Evolutionary conservation across 2,113 vertebrate species (phyloP), one percentile per base, ranked within the genome.

Genomic region (Rhegmatorhina hoffmannsi): DNA sequence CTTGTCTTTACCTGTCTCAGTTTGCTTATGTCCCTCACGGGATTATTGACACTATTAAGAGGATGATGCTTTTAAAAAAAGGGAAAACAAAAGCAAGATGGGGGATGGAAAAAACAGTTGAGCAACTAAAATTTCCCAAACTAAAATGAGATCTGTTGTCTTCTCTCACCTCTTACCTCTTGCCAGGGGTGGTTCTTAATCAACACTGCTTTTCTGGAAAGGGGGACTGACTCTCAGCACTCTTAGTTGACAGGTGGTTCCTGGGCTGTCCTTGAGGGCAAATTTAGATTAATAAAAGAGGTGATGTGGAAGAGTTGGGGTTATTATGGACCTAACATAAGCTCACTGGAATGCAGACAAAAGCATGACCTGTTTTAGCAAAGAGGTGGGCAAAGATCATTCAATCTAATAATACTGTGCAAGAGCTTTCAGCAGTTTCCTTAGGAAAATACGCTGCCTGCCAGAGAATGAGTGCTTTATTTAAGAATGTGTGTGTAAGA

Each of bases 271-370:
- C 86, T 95, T 63, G 76, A 81, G 70, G 91, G 83, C 73, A 91
- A 43, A 84, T 76, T 89, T 64, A 82, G 82, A 47, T 95, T 93
- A 90, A 82, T 93, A 73, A 94, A 96, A 40, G 90, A 93, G 91
- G 80, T 95, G 93, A 79, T 75, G 84, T 91, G 82, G 81, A 94
- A 96, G 82, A 90, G 76, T 38, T 83, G 84, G 53, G 84, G 87
- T 86, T 96, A 52, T 96, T 92, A 79, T n/a, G 92, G 87, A 69
- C 81, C 82, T 90, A 81, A 75, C 83, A 53, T 94, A 90, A 96
- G 72, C 92, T 96, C 50, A 25, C 83, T 93, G 95, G 91, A 96
- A 93, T 93, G 92, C 94, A 96, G 92, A 96, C 92, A 92, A 87
- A 94, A 89, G 89, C 62, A 84, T 92, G 85, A 89, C 84, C 90